A percentile compares a stretch with the other conserved stretches of the same genome.
Conservation (phyloP, 2,113 vertebrate species). For the Anarrhichthys ocellatus region DNA sequence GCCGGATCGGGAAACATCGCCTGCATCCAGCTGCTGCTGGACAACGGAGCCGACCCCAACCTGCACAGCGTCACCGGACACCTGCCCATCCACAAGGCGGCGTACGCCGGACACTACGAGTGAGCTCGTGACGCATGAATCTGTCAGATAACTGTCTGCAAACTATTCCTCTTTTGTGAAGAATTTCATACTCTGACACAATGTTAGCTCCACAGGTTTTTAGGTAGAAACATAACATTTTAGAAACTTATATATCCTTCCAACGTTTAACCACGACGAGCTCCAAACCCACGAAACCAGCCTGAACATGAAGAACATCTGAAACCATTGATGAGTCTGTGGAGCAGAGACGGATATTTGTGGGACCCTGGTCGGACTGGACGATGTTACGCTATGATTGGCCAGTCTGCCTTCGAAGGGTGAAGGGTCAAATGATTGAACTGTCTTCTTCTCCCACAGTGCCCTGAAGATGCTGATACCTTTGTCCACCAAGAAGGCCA, state of each 20-base stretch:
- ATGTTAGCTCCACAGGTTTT: not conserved
- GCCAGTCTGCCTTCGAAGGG: not conserved
- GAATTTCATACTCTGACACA: too few relatives aligned
- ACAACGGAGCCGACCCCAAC: constrained; percentile 88
- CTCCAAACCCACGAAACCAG: too few relatives aligned
- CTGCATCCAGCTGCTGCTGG: constrained; percentile 88
- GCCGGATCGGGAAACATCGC: constrained; percentile 87
- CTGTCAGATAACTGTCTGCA: not conserved
- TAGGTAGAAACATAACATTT: too few relatives aligned
- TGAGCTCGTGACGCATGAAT: constrained; percentile 71
- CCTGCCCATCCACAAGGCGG: constrained; percentile 89
- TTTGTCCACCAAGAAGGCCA: constrained; percentile 84
- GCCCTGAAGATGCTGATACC: constrained; percentile 88
- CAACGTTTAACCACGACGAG: too few relatives aligned
- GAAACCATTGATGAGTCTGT: too few relatives aligned
- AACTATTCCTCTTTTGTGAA: too few relatives aligned
- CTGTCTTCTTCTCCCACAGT: constrained; percentile 61
- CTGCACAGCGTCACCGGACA: constrained; percentile 84
- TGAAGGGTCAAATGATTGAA: not conserved
- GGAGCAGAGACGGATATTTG: too few relatives aligned
- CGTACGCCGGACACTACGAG: constrained; percentile 89
- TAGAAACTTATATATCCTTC: too few relatives aligned
- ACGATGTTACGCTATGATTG: too few relatives aligned
- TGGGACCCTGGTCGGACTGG: too few relatives aligned
- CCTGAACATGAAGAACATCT: too few relatives aligned